Evolutionary conservation across 2,797 vertebrate species (phyloP).

Genomic region (Vultur gryphus): DNA sequence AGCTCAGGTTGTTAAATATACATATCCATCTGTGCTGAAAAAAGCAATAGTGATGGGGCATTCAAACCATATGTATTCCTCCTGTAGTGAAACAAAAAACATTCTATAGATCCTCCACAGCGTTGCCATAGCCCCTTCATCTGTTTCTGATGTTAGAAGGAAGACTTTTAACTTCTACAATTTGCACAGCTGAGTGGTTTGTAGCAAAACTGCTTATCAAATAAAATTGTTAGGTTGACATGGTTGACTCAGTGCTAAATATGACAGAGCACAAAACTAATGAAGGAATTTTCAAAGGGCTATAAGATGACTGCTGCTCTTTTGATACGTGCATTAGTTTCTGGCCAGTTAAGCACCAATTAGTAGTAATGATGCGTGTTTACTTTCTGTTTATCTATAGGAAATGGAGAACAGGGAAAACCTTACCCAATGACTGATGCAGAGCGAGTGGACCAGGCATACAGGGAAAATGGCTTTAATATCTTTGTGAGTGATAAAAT

Average conservation of each 20-base stretch:
- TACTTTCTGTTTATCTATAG: slow-evolving; percentile 66
- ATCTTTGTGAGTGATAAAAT: slow-evolving; percentile 95
- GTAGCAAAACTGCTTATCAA: not conserved
- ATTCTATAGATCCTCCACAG: not conserved
- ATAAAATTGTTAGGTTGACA: not conserved
- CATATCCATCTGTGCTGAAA: slow-evolving; percentile 7
- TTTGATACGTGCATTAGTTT: not conserved
- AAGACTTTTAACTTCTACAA: not conserved
- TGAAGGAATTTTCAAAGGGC: not conserved
- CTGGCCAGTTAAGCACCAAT: slow-evolving; percentile 1
- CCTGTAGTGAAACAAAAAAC: not conserved
- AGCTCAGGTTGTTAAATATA: slow-evolving; percentile 17
- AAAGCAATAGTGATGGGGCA: not conserved
- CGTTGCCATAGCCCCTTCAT: not conserved
- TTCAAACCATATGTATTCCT: not conserved
- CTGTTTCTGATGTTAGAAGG: not conserved
- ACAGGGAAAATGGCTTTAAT: slow-evolving; percentile 97
- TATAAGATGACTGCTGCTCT: not conserved
- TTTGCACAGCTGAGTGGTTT: not conserved
- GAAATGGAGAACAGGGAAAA: slow-evolving; percentile 91
- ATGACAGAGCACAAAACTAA: not conserved
- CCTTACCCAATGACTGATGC: slow-evolving; percentile 86
- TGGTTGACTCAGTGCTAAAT: not conserved
- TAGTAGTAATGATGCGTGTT: slow-evolving; percentile 22
- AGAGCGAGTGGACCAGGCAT: slow-evolving; percentile 91